Percentiles rank a stretch among this genome's conserved stretches.
phyloP scores from a whole-genome alignment of 2,888 invertebrate genomes.

The Thymelicus sylvestris region DNA sequence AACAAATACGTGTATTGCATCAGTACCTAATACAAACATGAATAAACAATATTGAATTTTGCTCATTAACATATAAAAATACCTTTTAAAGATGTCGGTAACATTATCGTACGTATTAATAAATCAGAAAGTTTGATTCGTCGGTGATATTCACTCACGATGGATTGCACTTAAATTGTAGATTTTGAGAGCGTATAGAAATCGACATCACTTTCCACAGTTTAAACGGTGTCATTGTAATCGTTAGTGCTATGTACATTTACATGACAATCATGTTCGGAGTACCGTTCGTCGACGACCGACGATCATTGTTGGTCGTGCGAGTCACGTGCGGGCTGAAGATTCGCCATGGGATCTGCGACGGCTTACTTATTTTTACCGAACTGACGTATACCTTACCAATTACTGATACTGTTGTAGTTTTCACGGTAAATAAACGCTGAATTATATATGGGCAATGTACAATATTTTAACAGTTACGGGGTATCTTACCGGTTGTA shows the following conservation, averaged over 20 bases:
- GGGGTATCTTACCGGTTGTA: no score
- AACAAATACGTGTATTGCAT: no score
- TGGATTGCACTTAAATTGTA: background rate
- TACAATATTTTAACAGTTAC: no score
- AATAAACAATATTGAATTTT: no score
- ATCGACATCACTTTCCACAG: constrained; percentile 20
- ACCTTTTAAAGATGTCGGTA: no score
- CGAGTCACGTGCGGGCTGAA: constrained; percentile 42
- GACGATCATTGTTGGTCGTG: constrained; percentile 30
- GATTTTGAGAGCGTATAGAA: constrained; percentile 2
- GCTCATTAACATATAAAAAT: no score
- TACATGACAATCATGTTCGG: constrained; percentile 53
- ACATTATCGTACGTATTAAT: background rate
- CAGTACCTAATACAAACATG: no score
- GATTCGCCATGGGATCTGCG: constrained; percentile 31
- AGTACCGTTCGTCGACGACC: constrained; percentile 44
- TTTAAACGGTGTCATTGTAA: constrained; percentile 41
- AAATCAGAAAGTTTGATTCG: constrained; percentile 1
- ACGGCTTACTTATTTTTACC: constrained; percentile 31
- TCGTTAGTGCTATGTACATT: constrained; percentile 42
- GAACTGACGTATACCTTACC: background rate
- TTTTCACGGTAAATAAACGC: no score
- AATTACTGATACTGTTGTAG: no score
- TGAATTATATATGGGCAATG: no score
- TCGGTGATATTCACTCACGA: background rate